A percentile compares a stretch with the other conserved stretches of the same genome.
These are phyloP conservation scores for Lutraria rhynchaena DNA, from an alignment of 1,140 invertebrate genomes.

Conservation along the genomic window DNA sequence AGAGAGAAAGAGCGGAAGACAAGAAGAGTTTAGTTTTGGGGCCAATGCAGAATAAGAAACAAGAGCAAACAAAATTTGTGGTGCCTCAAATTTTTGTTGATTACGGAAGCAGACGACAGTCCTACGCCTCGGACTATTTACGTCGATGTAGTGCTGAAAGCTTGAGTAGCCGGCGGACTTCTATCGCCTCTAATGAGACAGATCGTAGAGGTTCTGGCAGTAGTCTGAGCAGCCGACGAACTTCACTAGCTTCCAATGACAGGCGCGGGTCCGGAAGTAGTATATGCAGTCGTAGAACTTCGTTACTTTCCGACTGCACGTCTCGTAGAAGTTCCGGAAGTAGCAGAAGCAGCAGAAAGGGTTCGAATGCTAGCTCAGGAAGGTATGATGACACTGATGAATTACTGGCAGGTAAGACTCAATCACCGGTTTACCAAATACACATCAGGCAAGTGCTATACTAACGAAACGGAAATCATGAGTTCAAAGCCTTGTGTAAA, in stretches of 20 bases:
- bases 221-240: conserved; percentile 70
- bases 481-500: no score
- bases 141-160: conserved; percentile 55
- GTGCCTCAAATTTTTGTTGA: conserved; percentile 76
- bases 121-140: conserved; percentile 68
- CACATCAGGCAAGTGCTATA: no score
- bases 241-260: conserved; percentile 68
- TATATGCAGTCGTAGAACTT: conserved; percentile 70
- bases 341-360: conserved; percentile 69
- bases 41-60: conserved; percentile 67
- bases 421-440: no score
- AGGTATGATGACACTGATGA: conserved; percentile 71
- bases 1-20: conserved; percentile 63
- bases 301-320: conserved; percentile 71
- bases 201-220: conserved; percentile 70
- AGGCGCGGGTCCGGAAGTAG: conserved; percentile 70
- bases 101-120: conserved; percentile 72
- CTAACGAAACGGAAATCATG: no score
- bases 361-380: conserved; percentile 68
- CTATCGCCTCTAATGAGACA: conserved; percentile 49
- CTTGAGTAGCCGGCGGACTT: conserved; percentile 63
- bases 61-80: conserved; percentile 72
- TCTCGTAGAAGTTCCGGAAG: conserved; percentile 63
- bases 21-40: conserved; percentile 72
- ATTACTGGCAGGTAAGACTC: conserved; percentile 67